phyloP scores from a whole-genome alignment of 1,140 invertebrate genomes.

The Sarcophaga bullata region DNA sequence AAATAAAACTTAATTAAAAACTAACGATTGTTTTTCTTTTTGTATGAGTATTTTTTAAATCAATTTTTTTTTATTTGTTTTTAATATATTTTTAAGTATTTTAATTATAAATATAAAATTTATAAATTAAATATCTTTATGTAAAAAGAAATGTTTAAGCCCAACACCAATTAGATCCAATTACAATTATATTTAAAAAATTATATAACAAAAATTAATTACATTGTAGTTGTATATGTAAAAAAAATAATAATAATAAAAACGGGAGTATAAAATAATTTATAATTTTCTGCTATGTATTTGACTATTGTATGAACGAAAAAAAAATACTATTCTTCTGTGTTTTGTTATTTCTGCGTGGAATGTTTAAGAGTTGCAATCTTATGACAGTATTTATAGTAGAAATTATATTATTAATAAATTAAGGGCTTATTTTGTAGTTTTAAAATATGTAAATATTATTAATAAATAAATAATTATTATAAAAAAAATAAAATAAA shows the following conservation, averaged over 20 bases:
- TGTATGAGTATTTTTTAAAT: conserved; percentile 33
- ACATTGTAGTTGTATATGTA: not conserved
- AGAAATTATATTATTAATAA: too few relatives aligned
- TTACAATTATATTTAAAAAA: conserved; percentile 23
- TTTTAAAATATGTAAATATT: too few relatives aligned
- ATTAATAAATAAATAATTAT: too few relatives aligned
- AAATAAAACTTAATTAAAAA: conserved; percentile 23
- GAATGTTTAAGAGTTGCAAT: not conserved
- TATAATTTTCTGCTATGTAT: not conserved
- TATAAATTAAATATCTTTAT: not conserved
- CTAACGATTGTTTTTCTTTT: conserved; percentile 32
- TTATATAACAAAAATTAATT: conserved; percentile 18
- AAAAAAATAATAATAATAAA: not conserved
- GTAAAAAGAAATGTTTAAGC: conserved; percentile 27
- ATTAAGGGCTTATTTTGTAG: too few relatives aligned
- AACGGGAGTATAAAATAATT: conserved; percentile 18
- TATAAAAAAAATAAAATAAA: too few relatives aligned
- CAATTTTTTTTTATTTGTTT: conserved; percentile 21
- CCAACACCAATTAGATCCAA: conserved; percentile 38
- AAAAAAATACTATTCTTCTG: conserved; percentile 34
- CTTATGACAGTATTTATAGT: too few relatives aligned
- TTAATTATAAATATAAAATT: conserved; percentile 10
- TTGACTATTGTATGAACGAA: conserved; percentile 29
- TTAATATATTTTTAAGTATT: not conserved
- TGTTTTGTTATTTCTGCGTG: not conserved